Evolutionary conservation across 2,888 invertebrate genomes (phyloP).

Genomic region (Drosophila kambysellisi): DNA sequence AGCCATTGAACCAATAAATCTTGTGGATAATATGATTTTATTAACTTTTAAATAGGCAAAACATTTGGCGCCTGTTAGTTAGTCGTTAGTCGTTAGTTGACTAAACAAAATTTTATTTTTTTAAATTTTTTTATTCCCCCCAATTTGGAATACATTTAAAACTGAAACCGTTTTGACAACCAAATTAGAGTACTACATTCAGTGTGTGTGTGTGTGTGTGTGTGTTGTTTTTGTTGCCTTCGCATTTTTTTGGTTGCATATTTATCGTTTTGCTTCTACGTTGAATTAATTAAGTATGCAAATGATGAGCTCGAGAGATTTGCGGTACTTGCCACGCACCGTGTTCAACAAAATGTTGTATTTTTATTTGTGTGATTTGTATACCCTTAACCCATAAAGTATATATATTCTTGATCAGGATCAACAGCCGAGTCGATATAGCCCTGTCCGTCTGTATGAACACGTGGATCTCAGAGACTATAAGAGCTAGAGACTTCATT

Average conservation of each 20-base stretch:
- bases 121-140: constrained; percentile 25
- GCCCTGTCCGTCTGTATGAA: too few relatives aligned
- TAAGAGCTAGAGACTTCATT: too few relatives aligned
- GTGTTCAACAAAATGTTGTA: constrained; percentile 17
- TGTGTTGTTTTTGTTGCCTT: constrained; percentile 30
- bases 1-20: constrained; percentile 74
- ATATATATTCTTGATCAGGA: too few relatives aligned
- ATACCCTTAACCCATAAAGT: too few relatives aligned
- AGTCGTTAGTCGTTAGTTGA: constrained; percentile 24
- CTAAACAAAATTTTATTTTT: constrained; percentile 24
- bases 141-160: constrained; percentile 39
- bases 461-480: too few relatives aligned
- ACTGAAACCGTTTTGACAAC: constrained; percentile 75
- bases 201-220: constrained; percentile 15
- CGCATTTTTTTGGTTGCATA: constrained; percentile 37
- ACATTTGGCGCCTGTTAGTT: constrained; percentile 72
- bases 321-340: constrained; percentile 80
- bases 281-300: constrained; percentile 78
- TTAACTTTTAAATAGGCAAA: constrained; percentile 78
- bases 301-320: constrained; percentile 61
- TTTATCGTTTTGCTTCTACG: constrained; percentile 46
- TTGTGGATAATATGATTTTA: constrained; percentile 78
- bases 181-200: constrained; percentile 75
- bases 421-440: too few relatives aligned
- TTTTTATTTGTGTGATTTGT: background rate